Base-by-base conservation (phyloP, 2,113 vertebrate species). In the Bujurquina vittata region DNA sequence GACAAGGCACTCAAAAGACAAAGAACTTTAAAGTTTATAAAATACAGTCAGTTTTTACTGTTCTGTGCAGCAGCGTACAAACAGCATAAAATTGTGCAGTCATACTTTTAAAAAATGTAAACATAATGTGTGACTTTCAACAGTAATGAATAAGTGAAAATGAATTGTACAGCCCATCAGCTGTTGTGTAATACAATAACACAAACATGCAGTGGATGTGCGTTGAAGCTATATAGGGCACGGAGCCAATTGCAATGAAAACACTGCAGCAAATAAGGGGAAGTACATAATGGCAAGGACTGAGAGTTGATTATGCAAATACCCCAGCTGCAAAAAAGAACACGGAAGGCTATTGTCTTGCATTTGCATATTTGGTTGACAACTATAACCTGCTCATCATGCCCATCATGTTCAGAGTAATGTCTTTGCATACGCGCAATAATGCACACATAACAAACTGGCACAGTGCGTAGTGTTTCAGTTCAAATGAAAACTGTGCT, bases 281-380 rank as follows among this genome's bases (percentile, higher is more conserved):
- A 84, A 81, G 81, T 77, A 87, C 84, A 94, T 91, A 94, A 94
- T 92, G 49, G 88, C 77, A 75, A 81, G 86, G 87, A 85, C 91
- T 81, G 80, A 83, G 90, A 91, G 88, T 90, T 92, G 87, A 93
- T 93, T 94, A 95, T 95, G 94, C 91, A 94, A 95, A 94, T 92
- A 86, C 75, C 91, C 87, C 94, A 92, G 93, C 91, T 92, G 93
- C 91, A 90, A 91, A 91, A 78, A 81, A 83, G 83, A 93, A 91
- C 88, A 93, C 37, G 65, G 84, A 72, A 55, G 63, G 79, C 91
- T 90, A 92, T 93, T 94, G 93, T 93, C 83, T 85, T 0, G 23
- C 55, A 91, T 93, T 95, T 93, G 93, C 94, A 93, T 93, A 89
- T 91, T 86, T 92, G 84, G 88, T 90, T 92, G 89, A 93, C 90